A percentile compares a stretch with the other conserved stretches of the same genome.
phyloP scores from a whole-genome alignment of 2,797 vertebrate genomes.

The Oreortyx pictus region DNA sequence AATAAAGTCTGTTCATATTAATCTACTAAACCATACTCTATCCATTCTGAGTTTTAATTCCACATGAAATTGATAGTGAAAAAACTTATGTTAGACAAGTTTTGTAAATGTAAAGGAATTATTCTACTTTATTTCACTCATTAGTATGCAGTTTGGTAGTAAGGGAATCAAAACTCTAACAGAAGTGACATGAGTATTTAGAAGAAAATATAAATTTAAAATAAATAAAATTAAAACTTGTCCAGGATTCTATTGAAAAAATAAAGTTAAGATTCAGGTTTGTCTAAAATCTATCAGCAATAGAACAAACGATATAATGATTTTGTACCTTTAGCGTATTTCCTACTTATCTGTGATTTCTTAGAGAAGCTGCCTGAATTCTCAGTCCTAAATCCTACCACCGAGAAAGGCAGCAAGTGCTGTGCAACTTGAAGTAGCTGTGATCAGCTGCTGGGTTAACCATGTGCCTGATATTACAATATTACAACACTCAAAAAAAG shows the following conservation, averaged over 20 bases:
- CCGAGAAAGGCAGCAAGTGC: background rate
- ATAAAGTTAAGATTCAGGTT: background rate
- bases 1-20: background rate
- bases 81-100: background rate
- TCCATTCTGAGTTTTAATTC: background rate
- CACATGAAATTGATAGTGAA: background rate
- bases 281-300: background rate
- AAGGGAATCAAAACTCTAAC: background rate
- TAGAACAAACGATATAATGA: background rate
- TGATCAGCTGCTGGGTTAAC: background rate
- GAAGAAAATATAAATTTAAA: background rate
- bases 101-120: background rate
- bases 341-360: background rate
- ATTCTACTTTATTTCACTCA: background rate
- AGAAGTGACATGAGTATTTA: background rate
- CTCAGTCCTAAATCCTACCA: background rate
- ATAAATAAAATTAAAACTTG: background rate
- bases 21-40: background rate
- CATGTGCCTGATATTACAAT: background rate
- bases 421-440: background rate
- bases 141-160: background rate
- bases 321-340: background rate
- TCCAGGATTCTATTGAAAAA: background rate
- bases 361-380: background rate
- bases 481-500: background rate